Base-by-base conservation (phyloP, 2,797 vertebrate species). In the Poecilia wingei region DNA sequence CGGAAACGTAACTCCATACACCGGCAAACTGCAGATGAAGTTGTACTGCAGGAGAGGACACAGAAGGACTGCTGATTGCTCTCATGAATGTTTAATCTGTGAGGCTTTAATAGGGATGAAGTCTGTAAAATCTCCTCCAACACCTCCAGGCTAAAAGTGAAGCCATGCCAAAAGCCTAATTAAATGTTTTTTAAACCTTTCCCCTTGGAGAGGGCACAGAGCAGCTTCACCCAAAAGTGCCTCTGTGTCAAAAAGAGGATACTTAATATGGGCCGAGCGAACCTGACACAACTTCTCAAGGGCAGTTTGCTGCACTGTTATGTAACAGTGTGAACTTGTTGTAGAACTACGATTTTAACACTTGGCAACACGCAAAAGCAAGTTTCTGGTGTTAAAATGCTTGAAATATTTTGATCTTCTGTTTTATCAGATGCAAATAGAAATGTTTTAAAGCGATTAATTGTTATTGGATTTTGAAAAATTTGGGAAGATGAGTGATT, bases 111-210 rank as follows among this genome's bases (percentile, higher is more conserved):
- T 91, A 92, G 88, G 89, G 92, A 92, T 91, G 89, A 90, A 90
- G 89, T 91, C 92, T 92, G 91, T 91, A 93, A 93, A 91, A 92
- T 71, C 90, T 89, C 89, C 90, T 93, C 90, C 88, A 93, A 87
- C 85, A 94, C 92, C 93, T 94, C 87, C 90, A 90, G 92, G 93
- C 91, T 87, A 94, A 93, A 94, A 84, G 87, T 86, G 92, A 93
- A 89, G 77, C 89, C 88, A 84, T 93, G 94, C 93, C 94, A 95
- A 93, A 93, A 94, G 93, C 91, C 88, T 93, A 93, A 95, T 94
- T 94, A 94, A 95, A 93, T 94, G 93, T 93, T 94, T 93, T 93
- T 94, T 92, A 93, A 94, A 93, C 91, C 89, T 92, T 91, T 91
- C 90, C 89, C 93, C 87, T 92, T 89, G 85, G 93, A 94, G 93